Evolutionary conservation across 2,888 invertebrate species (phyloP).

Genomic region (Diabrotica balteata): DNA sequence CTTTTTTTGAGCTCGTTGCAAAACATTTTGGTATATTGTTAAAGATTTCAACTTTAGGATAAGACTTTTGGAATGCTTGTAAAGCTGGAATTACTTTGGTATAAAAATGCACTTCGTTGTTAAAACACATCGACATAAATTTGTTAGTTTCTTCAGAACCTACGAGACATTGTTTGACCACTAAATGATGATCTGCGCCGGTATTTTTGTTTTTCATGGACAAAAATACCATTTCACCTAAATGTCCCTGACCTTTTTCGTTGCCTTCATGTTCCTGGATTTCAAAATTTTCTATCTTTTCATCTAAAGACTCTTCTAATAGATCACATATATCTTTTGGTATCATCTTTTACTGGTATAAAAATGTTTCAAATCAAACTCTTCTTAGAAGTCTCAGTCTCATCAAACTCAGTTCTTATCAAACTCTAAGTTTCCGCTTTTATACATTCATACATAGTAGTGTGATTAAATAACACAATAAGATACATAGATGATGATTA

Average conservation of each 20-base stretch:
- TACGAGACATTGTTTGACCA: slow-evolving; percentile 20
- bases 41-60: neutral
- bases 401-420: too few species aligned
- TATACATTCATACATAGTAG: too few species aligned
- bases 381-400: too few species aligned
- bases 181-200: slow-evolving; percentile 12
- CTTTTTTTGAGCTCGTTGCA: neutral
- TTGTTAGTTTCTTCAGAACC: neutral
- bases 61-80: slow-evolving; percentile 4
- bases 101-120: slow-evolving; percentile 26
- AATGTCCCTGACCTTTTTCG: slow-evolving; percentile 25
- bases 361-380: too few species aligned
- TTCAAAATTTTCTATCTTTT: slow-evolving; percentile 12
- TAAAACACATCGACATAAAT: slow-evolving; percentile 12
- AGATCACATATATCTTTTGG: slow-evolving; percentile 7
- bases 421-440: too few species aligned
- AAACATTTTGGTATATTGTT: slow-evolving; percentile 15
- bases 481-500: too few species aligned
- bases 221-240: slow-evolving; percentile 22
- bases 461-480: too few species aligned
- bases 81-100: slow-evolving; percentile 10
- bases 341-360: neutral
- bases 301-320: slow-evolving; percentile 11
- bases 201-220: slow-evolving; percentile 15
- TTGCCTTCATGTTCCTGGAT: slow-evolving; percentile 16